phyloP scores from a whole-genome alignment of 2,797 vertebrate species.

The Acanthis flammea region DNA sequence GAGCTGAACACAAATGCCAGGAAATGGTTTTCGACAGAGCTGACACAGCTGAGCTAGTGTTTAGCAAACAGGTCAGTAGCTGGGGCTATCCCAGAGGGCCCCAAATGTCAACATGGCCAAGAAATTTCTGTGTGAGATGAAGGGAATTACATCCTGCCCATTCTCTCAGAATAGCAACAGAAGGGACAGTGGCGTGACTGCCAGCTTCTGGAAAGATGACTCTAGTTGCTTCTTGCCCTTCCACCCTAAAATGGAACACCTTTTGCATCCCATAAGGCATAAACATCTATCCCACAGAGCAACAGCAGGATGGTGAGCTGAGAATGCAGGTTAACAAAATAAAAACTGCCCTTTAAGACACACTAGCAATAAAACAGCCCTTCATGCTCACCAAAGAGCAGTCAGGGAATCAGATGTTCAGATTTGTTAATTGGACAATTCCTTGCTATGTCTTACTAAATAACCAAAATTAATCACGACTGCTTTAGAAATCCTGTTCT shows the following conservation, averaged over 20 bases:
- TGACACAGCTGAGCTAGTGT: constrained; percentile 9
- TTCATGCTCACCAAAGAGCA: background rate
- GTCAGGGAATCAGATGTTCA: background rate
- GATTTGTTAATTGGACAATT: background rate
- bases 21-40: constrained; percentile 30
- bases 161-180: background rate
- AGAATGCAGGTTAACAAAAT: background rate
- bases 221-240: background rate
- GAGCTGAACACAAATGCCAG: background rate
- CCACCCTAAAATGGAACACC: background rate
- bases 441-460: background rate
- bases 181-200: background rate
- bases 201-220: background rate
- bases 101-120: constrained; percentile 11
- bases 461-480: background rate
- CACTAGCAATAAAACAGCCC: background rate
- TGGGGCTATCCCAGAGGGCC: constrained; percentile 22
- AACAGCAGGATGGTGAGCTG: background rate
- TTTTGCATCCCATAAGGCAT: background rate
- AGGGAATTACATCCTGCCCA: constrained; percentile 4
- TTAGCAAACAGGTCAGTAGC: constrained; percentile 56
- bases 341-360: background rate
- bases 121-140: background rate
- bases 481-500: background rate
- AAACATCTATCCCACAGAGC: background rate